Base-by-base conservation (phyloP, 2,888 invertebrate species). In the Plutella xylostella region DNA sequence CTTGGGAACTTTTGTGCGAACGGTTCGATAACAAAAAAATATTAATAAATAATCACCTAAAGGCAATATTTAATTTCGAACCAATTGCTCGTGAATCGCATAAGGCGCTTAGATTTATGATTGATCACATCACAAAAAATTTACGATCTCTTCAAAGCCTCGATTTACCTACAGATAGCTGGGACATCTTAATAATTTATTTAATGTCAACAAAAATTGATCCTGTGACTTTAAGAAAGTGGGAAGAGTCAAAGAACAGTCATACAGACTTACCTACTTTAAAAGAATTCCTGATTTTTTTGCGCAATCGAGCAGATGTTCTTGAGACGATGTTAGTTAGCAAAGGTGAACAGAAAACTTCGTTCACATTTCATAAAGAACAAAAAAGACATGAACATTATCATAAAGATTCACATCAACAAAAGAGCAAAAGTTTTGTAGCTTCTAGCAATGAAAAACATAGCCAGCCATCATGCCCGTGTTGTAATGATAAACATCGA, bases 51-150 rank as follows among this genome's bases (percentile, higher is more conserved):
- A 45, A 54, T 40, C 54, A 56, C 45, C 30, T 53, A 15, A 48
- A 17, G 17, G 17, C 35, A 47, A 37, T 35, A 18, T 12, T 35
- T 12, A 35, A 17, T 18, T 9, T 35, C 35, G 35, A 35, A 7
- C 18, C 18, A 14, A 35, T 15, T 7, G 18, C 17, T 11, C 35
- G 35, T 18, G 35, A 35, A 35, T 35, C 35, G 17, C 18, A 15
- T 35, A 49, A 35, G 11, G 48, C 51, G 1, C 21, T 56, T 4
- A 45, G 54, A 15, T 50, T 47, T 40, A 43, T 56, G 4, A 49
- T 56, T 0, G 56, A 56, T 35, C 48, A 53, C 22, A 50, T 52
- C 1, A 51, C 48, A 7, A 52, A 56, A 39, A 55, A 55, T 28
- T 42, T 56, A 17, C 50, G 56, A 11, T 55, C 53, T 1, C 42